A percentile compares a stretch with the other conserved stretches of the same genome.
Evolutionary conservation across 2,888 invertebrate species (phyloP).

Genomic region (Synergus laeviventris): DNA sequence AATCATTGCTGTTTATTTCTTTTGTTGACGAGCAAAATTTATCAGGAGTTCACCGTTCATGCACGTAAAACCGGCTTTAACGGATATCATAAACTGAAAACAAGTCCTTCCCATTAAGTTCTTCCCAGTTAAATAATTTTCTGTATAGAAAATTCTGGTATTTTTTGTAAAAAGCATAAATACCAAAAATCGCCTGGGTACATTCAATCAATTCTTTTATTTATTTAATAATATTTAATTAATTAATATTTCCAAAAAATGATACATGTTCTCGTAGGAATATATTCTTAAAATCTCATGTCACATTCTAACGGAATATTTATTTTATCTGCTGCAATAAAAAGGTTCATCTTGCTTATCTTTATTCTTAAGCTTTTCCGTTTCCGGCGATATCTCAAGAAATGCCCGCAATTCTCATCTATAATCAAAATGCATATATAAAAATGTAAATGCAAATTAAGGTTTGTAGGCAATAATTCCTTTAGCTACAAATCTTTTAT

Average conservation of each 20-base stretch:
- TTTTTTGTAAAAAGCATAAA: not conserved
- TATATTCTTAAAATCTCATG: not conserved
- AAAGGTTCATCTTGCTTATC: not conserved
- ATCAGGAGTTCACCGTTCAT: slow-evolving; percentile 34
- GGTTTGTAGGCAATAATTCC: not conserved
- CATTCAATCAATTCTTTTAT: not conserved
- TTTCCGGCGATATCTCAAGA: slow-evolving; percentile 12
- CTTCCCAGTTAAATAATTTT: slow-evolving; percentile 7
- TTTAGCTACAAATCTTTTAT: not conserved
- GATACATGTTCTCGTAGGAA: not conserved
- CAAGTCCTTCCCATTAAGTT: slow-evolving; percentile 11
- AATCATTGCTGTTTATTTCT: slow-evolving; percentile 34
- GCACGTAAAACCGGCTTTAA: slow-evolving; percentile 36
- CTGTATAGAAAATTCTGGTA: not conserved
- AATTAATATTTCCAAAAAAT: not conserved
- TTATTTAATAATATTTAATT: not conserved
- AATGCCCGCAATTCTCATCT: not conserved
- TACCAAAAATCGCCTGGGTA: not conserved
- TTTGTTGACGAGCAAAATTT: slow-evolving; percentile 40
- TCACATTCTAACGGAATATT: not conserved
- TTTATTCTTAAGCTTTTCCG: not conserved
- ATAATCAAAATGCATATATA: slow-evolving; percentile 1
- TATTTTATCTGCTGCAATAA: not conserved
- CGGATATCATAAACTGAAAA: slow-evolving; percentile 22
- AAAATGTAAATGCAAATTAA: not conserved